These are phyloP conservation scores for Emmelina monodactyla DNA, from an alignment of 2,888 invertebrate species.

Conservation along the genomic window DNA sequence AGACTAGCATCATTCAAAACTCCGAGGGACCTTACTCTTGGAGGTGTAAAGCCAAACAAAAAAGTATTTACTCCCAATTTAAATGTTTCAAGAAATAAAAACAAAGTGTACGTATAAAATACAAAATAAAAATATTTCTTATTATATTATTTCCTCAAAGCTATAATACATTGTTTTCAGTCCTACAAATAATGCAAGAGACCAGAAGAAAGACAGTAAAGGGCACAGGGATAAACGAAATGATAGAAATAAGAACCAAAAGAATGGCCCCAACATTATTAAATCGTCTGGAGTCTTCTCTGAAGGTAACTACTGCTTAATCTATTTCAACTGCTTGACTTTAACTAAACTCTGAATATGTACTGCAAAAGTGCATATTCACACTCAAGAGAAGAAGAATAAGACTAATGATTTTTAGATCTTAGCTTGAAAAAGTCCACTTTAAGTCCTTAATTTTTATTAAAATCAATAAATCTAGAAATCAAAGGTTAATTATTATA, in stretches of 20 bases:
- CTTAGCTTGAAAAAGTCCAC: no score
- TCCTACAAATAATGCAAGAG: slow-evolving; percentile 23
- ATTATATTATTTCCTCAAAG: not conserved
- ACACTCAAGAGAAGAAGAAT: no score
- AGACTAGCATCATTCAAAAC: slow-evolving; percentile 60
- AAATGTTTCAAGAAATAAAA: slow-evolving; percentile 68
- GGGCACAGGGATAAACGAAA: slow-evolving; percentile 32
- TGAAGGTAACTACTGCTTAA: slow-evolving; percentile 36
- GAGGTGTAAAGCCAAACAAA: slow-evolving; percentile 56
- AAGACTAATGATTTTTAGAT: no score
- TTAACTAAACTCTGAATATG: no score
- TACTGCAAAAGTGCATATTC: no score
- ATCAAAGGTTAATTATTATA: no score
- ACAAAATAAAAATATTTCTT: not conserved
- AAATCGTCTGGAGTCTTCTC: slow-evolving; percentile 57
- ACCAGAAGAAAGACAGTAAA: slow-evolving; percentile 36
- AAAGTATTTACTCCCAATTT: slow-evolving; percentile 69
- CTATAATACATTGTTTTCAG: not conserved
- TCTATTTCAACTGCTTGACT: no score
- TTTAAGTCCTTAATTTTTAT: no score
- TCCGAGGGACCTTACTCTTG: slow-evolving; percentile 65
- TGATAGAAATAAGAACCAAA: slow-evolving; percentile 32
- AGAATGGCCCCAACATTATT: slow-evolving; percentile 43
- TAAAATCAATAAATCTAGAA: no score
- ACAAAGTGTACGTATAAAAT: slow-evolving; percentile 45